Conservation (phyloP, 2,888 invertebrate genomes). For the Thymelicus sylvestris region DNA sequence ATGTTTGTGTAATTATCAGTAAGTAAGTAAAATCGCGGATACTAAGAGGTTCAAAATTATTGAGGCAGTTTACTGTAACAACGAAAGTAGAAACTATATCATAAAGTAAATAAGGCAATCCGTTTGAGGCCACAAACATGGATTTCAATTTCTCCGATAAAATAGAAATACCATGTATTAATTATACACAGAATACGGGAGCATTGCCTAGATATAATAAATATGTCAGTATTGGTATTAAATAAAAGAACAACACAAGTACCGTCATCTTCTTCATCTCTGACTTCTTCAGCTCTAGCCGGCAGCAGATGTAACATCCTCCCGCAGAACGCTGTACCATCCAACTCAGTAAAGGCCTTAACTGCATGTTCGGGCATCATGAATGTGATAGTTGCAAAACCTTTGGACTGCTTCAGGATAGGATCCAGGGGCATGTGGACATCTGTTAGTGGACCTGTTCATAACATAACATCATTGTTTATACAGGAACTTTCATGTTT, state of each 20-base stretch:
- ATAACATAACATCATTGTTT: background rate
- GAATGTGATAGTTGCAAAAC: constrained; percentile 96
- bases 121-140: background rate
- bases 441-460: constrained; percentile 91
- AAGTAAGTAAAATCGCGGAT: too few relatives aligned
- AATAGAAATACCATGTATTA: too few relatives aligned
- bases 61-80: constrained; percentile 3
- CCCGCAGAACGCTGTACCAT: constrained; percentile 96
- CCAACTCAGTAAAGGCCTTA: constrained; percentile 93
- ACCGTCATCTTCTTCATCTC: constrained; percentile 76
- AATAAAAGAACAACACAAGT: constrained; percentile 5
- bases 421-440: constrained; percentile 95
- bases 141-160: too few relatives aligned
- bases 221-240: too few relatives aligned
- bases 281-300: constrained; percentile 87
- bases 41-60: too few relatives aligned
- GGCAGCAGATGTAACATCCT: constrained; percentile 97
- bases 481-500: too few relatives aligned
- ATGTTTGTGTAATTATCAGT: too few relatives aligned
- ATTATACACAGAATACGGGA: too few relatives aligned
- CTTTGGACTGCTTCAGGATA: constrained; percentile 92
- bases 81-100: background rate
- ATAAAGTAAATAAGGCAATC: background rate
- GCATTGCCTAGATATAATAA: too few relatives aligned
- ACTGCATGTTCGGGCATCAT: constrained; percentile 98